Base-by-base conservation (phyloP, 2,113 vertebrate genomes). In the Myiagra hebetior region DNA sequence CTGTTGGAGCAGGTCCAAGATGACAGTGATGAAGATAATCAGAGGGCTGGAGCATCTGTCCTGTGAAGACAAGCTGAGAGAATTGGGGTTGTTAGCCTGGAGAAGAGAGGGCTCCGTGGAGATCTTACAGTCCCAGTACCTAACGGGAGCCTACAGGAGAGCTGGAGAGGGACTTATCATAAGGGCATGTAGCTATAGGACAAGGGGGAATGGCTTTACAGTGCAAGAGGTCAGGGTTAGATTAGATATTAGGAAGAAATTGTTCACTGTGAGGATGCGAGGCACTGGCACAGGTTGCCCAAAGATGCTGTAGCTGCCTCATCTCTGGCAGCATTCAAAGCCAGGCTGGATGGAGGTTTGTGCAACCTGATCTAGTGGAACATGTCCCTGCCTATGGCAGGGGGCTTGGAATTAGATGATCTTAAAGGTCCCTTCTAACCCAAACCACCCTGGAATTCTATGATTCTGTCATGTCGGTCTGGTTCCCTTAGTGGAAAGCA, bases 361-460 rank as follows among this genome's bases (percentile, higher is more conserved):
- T 41, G 30, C 16, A 76, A 35, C 4, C 17, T 55, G 21, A 21
- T 47, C 21, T 22, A 31, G 39, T 33, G 41, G 17, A 55, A 55
- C 0, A 0, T 27, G 41, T 35, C 20, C n/a, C 20, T 60, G 39
- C 16, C 30, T 17, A 13, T 42, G 21, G 21, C 63, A 49, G 15
- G 15, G 18, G 4, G 20, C 30, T 62, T 55, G 55, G 35, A 69
- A 69, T 62, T 55, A 47, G n/a, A 27, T 35, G 16, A 47, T 26
- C 24, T 68, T 75, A n/a, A 53, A 39, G 7, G 28, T 41, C 11
- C 15, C 74, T 76, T 68, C 53, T 42, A 37, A 37, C 15, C 30
- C 41, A 63, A 76, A 27, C 26, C 12, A 41, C 22, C 14, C 14
- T 31, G 21, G 62, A n/a, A 55, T 49, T 62, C 39, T 53, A 12